Percentiles rank a stretch among this genome's conserved stretches.
Conservation (phyloP, 2,888 invertebrate species). For the Spisula solida region DNA sequence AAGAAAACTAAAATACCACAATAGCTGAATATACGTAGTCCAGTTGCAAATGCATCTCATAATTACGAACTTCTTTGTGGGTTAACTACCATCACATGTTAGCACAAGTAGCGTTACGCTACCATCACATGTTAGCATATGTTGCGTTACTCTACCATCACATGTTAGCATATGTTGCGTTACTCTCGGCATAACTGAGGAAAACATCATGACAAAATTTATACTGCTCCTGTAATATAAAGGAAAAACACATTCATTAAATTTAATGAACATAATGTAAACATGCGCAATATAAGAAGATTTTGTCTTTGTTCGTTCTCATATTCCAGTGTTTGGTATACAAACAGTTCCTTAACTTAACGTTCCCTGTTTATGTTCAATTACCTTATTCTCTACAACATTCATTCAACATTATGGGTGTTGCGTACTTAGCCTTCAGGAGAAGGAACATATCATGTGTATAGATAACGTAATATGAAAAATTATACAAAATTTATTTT, state of each 20-base stretch:
- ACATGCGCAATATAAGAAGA: background rate
- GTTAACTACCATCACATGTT: background rate
- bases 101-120: background rate
- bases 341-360: background rate
- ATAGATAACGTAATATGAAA: too few species aligned
- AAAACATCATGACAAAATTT: slow-evolving; percentile 30
- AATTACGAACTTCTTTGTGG: too few species aligned
- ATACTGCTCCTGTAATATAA: slow-evolving; percentile 30
- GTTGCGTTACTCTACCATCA: background rate
- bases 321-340: background rate
- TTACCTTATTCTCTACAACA: background rate
- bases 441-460: too few species aligned
- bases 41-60: too few species aligned
- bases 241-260: background rate
- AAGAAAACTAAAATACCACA: too few species aligned
- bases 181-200: background rate
- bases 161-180: slow-evolving; percentile 31
- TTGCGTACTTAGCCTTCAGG: background rate
- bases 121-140: background rate
- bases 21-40: too few species aligned
- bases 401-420: background rate
- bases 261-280: background rate
- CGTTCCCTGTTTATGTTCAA: background rate
- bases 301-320: background rate
- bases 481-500: too few species aligned